Conservation (phyloP, 2,888 invertebrate genomes). For the Minunthozetes semirufus region DNA sequence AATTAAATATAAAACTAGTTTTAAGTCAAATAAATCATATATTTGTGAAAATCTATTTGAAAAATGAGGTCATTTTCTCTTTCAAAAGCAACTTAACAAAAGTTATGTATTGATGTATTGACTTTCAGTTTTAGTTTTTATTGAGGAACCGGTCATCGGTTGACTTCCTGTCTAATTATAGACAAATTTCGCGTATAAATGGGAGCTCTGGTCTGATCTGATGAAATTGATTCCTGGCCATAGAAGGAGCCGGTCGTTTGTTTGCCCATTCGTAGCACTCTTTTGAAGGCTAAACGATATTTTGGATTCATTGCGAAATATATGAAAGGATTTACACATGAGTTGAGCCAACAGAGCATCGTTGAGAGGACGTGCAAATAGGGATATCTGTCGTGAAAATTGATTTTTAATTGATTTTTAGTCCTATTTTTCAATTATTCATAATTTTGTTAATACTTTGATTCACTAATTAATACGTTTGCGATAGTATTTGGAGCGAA, state of each 20-base stretch:
- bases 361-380: conserved; percentile 74
- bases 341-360: conserved; percentile 79
- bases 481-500: conserved; percentile 81
- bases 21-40: no score
- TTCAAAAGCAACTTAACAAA: no score
- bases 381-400: conserved; percentile 51
- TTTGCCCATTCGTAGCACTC: conserved; percentile 41
- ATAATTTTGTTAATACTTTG: background rate
- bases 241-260: background rate
- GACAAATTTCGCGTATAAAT: no score
- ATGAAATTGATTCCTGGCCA: background rate
- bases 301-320: conserved; percentile 83
- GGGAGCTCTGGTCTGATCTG: background rate
- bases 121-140: no score
- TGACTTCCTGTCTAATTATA: no score
- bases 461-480: conserved; percentile 64
- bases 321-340: conserved; percentile 80
- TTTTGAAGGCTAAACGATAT: conserved; percentile 56
- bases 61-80: no score
- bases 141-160: no score
- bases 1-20: no score
- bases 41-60: no score
- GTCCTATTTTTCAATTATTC: no score
- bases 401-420: no score
- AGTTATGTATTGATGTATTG: no score